Conservation (phyloP, 2,113 vertebrate species). For the Corythornis vintsioides region DNA sequence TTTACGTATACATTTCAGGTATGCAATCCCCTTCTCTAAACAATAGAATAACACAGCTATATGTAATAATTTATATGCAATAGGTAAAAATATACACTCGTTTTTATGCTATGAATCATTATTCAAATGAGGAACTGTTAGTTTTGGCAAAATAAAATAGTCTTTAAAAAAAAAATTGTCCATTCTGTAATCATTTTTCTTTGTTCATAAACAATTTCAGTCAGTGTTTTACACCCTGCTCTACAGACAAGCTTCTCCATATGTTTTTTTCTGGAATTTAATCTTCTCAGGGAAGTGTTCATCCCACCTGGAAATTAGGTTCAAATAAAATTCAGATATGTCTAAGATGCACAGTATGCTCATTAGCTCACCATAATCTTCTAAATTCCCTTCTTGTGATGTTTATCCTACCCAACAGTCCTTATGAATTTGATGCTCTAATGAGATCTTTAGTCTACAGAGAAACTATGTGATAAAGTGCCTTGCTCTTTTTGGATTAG, state of each 20-base stretch:
- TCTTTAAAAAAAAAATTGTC: neutral
- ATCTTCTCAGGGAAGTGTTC: neutral
- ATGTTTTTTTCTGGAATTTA: conserved; percentile 5
- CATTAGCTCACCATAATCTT: neutral
- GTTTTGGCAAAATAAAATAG: neutral
- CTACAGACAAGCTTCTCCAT: neutral
- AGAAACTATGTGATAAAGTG: neutral
- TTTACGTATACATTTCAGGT: neutral
- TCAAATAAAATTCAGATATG: neutral
- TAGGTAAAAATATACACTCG: neutral
- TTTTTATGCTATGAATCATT: neutral
- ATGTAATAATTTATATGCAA: neutral
- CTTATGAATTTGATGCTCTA: rapidly evolving
- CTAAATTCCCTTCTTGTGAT: neutral
- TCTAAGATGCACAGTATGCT: neutral
- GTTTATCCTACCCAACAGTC: neutral
- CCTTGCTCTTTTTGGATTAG: neutral
- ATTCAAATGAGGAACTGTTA: neutral
- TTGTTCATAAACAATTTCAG: neutral
- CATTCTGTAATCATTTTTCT: neutral
- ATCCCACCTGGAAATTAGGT: neutral
- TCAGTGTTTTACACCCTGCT: neutral
- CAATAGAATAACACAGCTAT: neutral
- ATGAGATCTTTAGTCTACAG: neutral
- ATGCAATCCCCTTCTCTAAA: neutral